Evolutionary conservation across 2,888 invertebrate species (phyloP), one percentile per base, ranked within the genome.

Genomic region (Ariolimax columbianus): DNA sequence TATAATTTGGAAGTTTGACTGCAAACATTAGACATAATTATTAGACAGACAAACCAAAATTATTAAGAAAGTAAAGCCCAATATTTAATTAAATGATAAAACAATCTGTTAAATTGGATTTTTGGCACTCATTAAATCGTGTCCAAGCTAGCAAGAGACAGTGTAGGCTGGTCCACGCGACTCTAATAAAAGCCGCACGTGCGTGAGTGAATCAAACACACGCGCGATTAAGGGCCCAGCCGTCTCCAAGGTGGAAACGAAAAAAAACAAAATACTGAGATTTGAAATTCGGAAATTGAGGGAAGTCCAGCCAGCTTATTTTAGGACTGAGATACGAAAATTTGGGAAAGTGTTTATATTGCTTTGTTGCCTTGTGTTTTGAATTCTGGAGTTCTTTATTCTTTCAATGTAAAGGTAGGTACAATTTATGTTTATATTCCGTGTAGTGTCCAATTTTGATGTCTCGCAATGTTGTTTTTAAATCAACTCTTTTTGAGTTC

Each of bases 111-210:
- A 47, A 9, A 47, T 63, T 23, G 3, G 7, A 72, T 40, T 72
- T 75, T 4, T 75, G 75, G 47, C 26, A 75, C 14, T 75, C 75
- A 40, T 30, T 75, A 51, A 7, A 26, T 75, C 51, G 43, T 19
- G 47, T 19, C 17, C 47, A 47, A 51, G 30, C 51, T 47, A 33
- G 23, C 47, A 1, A 47, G n/a, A 14, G 51, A 30, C n/a, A 3
- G 30, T 30, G 30, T 47, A 51, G 1, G 17, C 3, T 19, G 23
- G 4, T 23, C 33, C 36, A 0, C 36, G 11, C 77, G 19, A 14
- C 55, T 36, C 47, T 38, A 33, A 66, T 79, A n/a, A 79, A 63
- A 38, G 51, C 6, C 36, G 72, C 81, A 81, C 81, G 81, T 81
- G 81, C 70, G 47, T 3, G 81, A 47, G 81, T 26, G 81, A 33